Evolutionary conservation across 1,140 invertebrate species (phyloP), one percentile per base, ranked within the genome.

Genomic region (Aphis gossypii): DNA sequence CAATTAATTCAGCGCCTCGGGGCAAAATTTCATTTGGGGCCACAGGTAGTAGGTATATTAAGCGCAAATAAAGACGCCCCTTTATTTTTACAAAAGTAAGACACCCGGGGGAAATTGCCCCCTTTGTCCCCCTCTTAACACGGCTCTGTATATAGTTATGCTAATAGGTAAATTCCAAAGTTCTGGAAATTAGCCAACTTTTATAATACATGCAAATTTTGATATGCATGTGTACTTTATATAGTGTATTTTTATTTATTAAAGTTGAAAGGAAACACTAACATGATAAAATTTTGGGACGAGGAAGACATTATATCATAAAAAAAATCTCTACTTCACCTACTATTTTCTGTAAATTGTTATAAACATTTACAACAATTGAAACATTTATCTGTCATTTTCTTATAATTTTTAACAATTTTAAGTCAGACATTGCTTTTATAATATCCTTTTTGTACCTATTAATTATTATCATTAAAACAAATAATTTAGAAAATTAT

Each of bases 131-230:
- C 35, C 35, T 35, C 35, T 35, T 35, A 35, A 35, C 35, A 35
- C 35, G 35, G 35, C 35, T 35, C 35, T 35, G 35, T 35, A 35
- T 41, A 41, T 46, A 20, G 25, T 30, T 46, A 86, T 86, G 44
- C 9, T 86, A 86, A 86, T 86, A 11, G 14, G 0, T 76, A 46
- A 46, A 86, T 86, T 86, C 44, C 44, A 41, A 18, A 46, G 44
- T n/a, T 86, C 44, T 86, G 84, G 30, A 86, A 86, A 86, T 86
- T 86, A 46, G 84, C 84, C 84, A 86, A 48, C 44, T 46, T n/a
- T 25, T 86, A 30, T 46, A 8, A 86, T 86, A 84, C 41, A 41
- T 84, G 35, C 18, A 48, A 84, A 86, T 46, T n/a, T 86, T 46
- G 38, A 68, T 25, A 76, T 60, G 7, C 18, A 14, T 3, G 4